Evolutionary conservation across 2,797 vertebrate species (phyloP).

Genomic region (Pseudomugil gertrudae): DNA sequence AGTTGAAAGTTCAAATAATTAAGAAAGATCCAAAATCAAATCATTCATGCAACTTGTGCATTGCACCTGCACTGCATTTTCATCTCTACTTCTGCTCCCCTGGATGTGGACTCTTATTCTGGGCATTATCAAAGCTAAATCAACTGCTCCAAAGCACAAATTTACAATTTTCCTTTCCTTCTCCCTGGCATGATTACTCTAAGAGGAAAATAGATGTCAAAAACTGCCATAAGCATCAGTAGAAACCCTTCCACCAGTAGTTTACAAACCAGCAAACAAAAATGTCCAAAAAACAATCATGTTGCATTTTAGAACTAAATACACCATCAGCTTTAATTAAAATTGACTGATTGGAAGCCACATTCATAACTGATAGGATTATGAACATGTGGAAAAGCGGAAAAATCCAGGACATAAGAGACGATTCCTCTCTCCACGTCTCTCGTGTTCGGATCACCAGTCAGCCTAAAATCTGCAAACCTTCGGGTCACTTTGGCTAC

Average conservation of each 20-base stretch:
- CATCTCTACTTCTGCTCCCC: neutral
- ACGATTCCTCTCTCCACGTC: neutral
- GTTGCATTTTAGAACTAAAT: neutral
- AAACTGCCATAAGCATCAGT: no score
- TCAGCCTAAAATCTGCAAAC: slow-evolving; percentile 1
- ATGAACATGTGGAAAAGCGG: neutral
- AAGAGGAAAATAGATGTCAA: no score
- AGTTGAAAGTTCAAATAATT: no score
- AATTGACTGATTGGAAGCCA: neutral
- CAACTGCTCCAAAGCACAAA: neutral
- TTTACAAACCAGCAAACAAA: neutral
- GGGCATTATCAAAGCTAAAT: neutral
- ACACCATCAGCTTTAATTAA: neutral
- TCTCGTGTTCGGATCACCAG: neutral
- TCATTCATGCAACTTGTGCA: no score
- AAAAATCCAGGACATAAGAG: slow-evolving; percentile 5
- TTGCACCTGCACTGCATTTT: neutral
- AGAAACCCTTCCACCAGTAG: no score
- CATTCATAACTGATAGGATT: neutral
- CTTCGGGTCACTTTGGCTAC: neutral
- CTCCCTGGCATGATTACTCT: neutral
- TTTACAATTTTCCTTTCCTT: neutral
- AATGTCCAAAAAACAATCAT: neutral
- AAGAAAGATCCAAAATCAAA: no score
- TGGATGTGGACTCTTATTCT: neutral